A percentile compares a stretch with the other conserved stretches of the same genome.
Evolutionary conservation across 2,888 invertebrate genomes (phyloP).

Genomic region (Ectemnius continuus): DNA sequence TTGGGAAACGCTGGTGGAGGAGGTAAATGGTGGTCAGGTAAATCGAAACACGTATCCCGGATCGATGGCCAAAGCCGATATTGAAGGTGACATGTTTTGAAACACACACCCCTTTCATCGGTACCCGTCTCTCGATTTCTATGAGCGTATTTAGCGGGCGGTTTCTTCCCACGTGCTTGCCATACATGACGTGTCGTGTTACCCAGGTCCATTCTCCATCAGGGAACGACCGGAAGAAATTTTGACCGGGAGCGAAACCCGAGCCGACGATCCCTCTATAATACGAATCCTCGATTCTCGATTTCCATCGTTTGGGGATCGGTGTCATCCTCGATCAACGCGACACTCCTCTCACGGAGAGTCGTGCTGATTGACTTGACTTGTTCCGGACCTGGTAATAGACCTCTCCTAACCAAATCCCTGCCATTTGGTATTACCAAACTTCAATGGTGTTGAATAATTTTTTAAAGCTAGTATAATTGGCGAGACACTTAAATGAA

Average conservation of each 20-base stretch:
- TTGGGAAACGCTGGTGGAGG: too few species aligned
- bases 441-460: too few species aligned
- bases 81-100: conserved; percentile 78
- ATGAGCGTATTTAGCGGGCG: conserved; percentile 71
- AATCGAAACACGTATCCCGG: conserved; percentile 43
- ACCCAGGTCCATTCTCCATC: conserved; percentile 63
- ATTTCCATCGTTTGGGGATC: not conserved
- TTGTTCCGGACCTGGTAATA: too few species aligned
- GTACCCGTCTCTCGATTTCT: conserved; percentile 71
- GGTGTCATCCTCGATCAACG: conserved; percentile 7
- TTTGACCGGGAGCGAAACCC: conserved; percentile 70
- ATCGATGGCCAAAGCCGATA: conserved; percentile 75
- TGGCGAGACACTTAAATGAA: too few species aligned
- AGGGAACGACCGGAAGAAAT: conserved; percentile 68
- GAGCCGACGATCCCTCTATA: conserved; percentile 41
- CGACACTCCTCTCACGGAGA: too few species aligned
- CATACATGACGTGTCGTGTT: conserved; percentile 69
- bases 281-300: conserved; percentile 26
- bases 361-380: too few species aligned
- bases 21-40: too few species aligned
- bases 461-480: too few species aligned
- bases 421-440: too few species aligned
- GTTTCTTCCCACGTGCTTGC: conserved; percentile 76
- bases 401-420: too few species aligned
- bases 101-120: conserved; percentile 73